These are phyloP conservation scores for Phalacrocorax carbo DNA, from an alignment of 2,113 vertebrate species.

Conservation along the genomic window DNA sequence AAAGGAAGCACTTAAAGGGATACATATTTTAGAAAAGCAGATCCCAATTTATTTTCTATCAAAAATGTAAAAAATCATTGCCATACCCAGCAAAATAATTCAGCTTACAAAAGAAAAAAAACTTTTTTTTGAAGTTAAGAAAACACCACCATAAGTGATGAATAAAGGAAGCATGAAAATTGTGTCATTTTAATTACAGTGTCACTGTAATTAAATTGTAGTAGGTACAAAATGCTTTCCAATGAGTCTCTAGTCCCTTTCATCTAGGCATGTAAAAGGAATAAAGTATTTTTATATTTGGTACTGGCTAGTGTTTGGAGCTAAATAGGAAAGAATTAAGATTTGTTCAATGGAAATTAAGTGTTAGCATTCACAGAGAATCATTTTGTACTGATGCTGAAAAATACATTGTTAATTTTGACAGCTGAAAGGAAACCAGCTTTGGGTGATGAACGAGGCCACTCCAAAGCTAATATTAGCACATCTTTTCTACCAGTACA, in stretches of 20 bases:
- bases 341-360: neutral
- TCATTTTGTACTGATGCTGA: neutral
- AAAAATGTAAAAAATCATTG: neutral
- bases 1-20: neutral
- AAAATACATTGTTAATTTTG: neutral
- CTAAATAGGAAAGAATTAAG: neutral
- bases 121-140: neutral
- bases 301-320: neutral
- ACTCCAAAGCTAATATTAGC: neutral
- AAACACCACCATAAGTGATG: neutral
- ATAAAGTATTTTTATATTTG: neutral
- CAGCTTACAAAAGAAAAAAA: neutral
- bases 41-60: neutral
- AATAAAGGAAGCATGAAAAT: neutral
- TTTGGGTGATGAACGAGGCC: neutral
- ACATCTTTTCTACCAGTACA: neutral
- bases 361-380: neutral
- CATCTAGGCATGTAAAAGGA: neutral
- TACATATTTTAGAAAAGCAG: neutral
- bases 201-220: neutral
- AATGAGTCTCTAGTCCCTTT: neutral
- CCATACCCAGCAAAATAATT: neutral
- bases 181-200: neutral
- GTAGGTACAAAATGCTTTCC: neutral
- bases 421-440: neutral